Base-by-base conservation (phyloP, 1,140 invertebrate genomes). In the Thaumatotibia leucotreta region DNA sequence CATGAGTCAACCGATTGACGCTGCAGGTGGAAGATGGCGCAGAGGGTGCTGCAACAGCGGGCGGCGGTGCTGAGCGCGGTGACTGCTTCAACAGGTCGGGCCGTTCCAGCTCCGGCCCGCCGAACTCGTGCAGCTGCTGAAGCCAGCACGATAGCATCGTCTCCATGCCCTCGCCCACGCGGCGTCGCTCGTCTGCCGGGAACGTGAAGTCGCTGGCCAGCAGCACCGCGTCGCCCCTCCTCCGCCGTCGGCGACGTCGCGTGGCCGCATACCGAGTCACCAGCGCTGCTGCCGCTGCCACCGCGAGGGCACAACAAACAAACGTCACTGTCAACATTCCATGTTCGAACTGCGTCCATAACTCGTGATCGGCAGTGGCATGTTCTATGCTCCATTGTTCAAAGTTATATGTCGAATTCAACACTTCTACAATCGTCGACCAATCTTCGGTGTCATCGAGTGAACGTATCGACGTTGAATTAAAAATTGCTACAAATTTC, bases 71-170 rank as follows among this genome's bases (percentile, higher is more conserved):
- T 0, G 72, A 68, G 9, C 61, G 68, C 93, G 31, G 95, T 6
- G 95, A 93, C 6, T 95, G 95, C 80, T 96, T 95, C 0, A 97
- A 91, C 45, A 97, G 87, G 84, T 97, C 96, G 0, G 96, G 96
- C 70, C 96, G 96, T 64, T 96, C 96, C 10, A 95, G 94, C 84
- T 96, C 95, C 0, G 95, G 95, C 0, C 94, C 95, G 11, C 94
- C 95, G 67, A 96, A 95, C 76, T 96, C 95, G 79, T 96, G 95
- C 14, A 96, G 86, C 80, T 96, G 95, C 82, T 96, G 95, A 24
- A 96, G 86, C 95, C 95, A 96, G 78, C 95, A 96, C 70, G 95
- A 95, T 2, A 96, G 90, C 95, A 96, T 96, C 6, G 94, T 94
- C 79, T 96, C 95, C 80, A 96, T 96, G 24, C 95, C 95, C 82